Evolutionary conservation across 2,113 vertebrate genomes (phyloP), one percentile per base, ranked within the genome.

Genomic region (Gobiocypris rarus): DNA sequence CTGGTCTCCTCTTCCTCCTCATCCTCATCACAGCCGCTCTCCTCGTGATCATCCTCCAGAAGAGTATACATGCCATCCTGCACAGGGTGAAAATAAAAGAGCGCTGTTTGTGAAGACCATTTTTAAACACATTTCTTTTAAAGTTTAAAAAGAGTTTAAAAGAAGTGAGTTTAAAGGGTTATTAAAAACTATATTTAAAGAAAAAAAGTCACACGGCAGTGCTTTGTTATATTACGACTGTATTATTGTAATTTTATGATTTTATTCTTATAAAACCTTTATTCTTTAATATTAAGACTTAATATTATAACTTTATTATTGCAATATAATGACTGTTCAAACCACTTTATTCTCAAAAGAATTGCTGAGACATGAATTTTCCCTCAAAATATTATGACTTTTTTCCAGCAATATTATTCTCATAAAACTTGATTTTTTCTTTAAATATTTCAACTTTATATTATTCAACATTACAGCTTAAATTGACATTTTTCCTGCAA

Each of bases 21-120:
- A 17, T 97, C 96, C 50, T 97, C 97, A 81, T 98, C 97, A 88
- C 97, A 97, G 85, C 96, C 97, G 0, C 96, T 99, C 91, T 99
- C 98, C 0, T 95, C 95, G n/a, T 89, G 93, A 9, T 96, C 95
- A 31, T 96, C 95, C 87, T 98, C 97, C 92, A 97, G 96, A 93
- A 92, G 87, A 17, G 90, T 90, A 83, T 92, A 93, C 91, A 94
- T 93, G 77, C 92, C 89, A 78, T 94, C 92, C 93, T 94, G 65
- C 61, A 85, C 28, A 75, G 43, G 86, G 0, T 9, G 52, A 8
- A 31, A 17, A 34, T 22, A 52, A 50, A 61, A 9, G 54, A 9
- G 17, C 52, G 1, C 2, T 50, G 48, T 15, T 14, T 15, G 48
- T 14, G 1, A 48, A 45, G 45, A 4, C 4, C 34, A 4, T 34